These are phyloP conservation scores for Prietella phreatophila DNA, from an alignment of 2,113 vertebrate species.

Conservation along the genomic window DNA sequence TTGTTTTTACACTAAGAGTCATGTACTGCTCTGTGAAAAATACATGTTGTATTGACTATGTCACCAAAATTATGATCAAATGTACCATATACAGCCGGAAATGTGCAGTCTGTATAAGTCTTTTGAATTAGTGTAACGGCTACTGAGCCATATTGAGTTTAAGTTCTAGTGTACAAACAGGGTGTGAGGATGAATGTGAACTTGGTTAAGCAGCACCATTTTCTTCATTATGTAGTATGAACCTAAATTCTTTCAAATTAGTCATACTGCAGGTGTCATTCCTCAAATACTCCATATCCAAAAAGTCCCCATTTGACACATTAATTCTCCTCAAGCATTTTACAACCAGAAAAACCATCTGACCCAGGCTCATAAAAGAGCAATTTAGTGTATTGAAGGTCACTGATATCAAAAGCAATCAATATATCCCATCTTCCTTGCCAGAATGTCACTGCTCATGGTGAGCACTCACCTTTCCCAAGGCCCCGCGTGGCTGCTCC, in stretches of 20 bases:
- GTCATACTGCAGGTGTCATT: too few relatives aligned
- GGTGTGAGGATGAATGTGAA: not conserved
- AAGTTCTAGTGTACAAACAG: not conserved
- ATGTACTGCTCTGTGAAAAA: not conserved
- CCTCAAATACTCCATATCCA: not conserved
- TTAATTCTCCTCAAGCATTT: not conserved
- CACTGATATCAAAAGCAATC: not conserved
- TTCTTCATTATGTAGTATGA: not conserved
- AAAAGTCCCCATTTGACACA: not conserved
- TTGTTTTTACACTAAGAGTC: not conserved
- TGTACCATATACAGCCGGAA: not conserved
- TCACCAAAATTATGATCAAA: not conserved
- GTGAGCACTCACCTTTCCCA: conserved; percentile 62
- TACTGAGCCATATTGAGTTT: too few relatives aligned
- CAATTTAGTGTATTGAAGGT: not conserved
- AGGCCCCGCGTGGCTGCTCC: conserved; percentile 53
- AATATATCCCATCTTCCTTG: not conserved
- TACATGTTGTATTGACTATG: not conserved
- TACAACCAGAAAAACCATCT: not conserved
- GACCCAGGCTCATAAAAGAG: too few relatives aligned
- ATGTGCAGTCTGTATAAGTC: not conserved
- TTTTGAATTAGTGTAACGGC: not conserved
- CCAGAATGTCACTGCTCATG: conserved; percentile 23
- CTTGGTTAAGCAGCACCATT: not conserved
- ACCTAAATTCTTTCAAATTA: not conserved